Conservation (phyloP, 2,113 vertebrate genomes). For the Poeciliopsis turrubarensis region DNA sequence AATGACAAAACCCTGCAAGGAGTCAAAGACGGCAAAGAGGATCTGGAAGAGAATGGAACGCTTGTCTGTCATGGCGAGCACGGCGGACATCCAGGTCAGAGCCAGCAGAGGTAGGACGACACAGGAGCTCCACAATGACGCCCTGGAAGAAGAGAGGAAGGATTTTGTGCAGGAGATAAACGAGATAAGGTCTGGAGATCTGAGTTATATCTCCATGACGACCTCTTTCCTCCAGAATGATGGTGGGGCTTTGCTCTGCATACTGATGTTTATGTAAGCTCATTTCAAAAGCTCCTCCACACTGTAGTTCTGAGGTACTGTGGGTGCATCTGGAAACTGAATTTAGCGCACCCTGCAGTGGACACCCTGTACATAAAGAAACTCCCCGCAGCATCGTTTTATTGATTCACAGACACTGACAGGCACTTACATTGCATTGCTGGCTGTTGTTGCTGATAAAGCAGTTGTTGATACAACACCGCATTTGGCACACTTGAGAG, state of each 20-base stretch:
- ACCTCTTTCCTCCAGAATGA: constrained; percentile 18
- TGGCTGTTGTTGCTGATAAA: constrained; percentile 99
- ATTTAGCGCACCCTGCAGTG: constrained; percentile 40
- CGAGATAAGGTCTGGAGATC: constrained; percentile 10
- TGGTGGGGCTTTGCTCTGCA: constrained; percentile 6
- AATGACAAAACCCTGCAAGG: constrained; percentile 98
- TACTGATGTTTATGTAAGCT: neutral
- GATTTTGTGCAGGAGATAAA: constrained; percentile 17
- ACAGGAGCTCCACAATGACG: constrained; percentile 98
- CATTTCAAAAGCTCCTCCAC: neutral
- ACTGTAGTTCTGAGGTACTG: neutral
- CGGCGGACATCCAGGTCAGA: constrained; percentile 99
- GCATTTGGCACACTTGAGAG: constrained; percentile 99
- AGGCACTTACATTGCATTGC: constrained; percentile 99
- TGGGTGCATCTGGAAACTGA: constrained; percentile 16
- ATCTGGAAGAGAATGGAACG: constrained; percentile 99
- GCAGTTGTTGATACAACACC: constrained; percentile 99
- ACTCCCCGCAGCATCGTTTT: constrained; percentile 56
- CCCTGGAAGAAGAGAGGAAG: constrained; percentile 81
- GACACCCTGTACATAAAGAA: constrained; percentile 39
- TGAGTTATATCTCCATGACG: constrained; percentile 18
- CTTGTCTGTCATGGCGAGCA: constrained; percentile 99
- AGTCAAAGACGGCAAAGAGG: constrained; percentile 98
- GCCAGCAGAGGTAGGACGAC: constrained; percentile 96
- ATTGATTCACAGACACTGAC: constrained; percentile 69